A percentile compares a stretch with the other conserved stretches of the same genome.
phyloP scores from a whole-genome alignment of 2,888 invertebrate genomes.

The Drosophila macrospina region DNA sequence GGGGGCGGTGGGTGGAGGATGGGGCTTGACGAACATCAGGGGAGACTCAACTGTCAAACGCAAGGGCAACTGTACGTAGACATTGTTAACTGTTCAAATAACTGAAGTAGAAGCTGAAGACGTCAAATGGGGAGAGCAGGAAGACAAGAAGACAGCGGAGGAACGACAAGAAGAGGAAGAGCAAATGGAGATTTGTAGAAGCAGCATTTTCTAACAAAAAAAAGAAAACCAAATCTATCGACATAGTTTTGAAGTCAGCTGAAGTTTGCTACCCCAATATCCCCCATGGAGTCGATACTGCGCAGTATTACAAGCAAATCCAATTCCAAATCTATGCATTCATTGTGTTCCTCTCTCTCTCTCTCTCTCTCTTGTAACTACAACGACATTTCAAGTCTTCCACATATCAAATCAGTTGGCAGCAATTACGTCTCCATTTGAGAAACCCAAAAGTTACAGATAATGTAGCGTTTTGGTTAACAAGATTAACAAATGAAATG shows the following conservation, averaged over 20 bases:
- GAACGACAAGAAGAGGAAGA: no score
- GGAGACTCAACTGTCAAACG: conserved; percentile 30
- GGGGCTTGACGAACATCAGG: not conserved
- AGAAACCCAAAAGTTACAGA: not conserved
- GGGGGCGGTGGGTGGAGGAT: not conserved
- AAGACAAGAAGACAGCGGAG: not conserved
- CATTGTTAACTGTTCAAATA: not conserved
- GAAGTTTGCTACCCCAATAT: not conserved
- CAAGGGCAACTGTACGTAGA: conserved; percentile 64
- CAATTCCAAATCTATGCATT: conserved; percentile 4
- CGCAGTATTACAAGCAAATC: not conserved
- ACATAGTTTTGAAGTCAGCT: no score
- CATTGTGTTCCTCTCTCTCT: no score
- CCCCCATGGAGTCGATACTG: not conserved
- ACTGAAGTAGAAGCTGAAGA: conserved; percentile 13
- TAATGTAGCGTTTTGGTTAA: not conserved
- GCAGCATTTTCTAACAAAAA: not conserved
- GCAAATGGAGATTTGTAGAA: no score
- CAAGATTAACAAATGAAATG: no score
- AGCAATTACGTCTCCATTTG: not conserved
- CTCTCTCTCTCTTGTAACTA: conserved; percentile 7
- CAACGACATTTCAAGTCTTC: not conserved
- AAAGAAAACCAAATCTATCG: not conserved
- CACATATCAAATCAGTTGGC: not conserved
- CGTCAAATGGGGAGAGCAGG: conserved; percentile 2